A percentile compares a stretch with the other conserved stretches of the same genome.
Conservation (phyloP, 2,797 vertebrate genomes). For the Centropyge bicolor region DNA sequence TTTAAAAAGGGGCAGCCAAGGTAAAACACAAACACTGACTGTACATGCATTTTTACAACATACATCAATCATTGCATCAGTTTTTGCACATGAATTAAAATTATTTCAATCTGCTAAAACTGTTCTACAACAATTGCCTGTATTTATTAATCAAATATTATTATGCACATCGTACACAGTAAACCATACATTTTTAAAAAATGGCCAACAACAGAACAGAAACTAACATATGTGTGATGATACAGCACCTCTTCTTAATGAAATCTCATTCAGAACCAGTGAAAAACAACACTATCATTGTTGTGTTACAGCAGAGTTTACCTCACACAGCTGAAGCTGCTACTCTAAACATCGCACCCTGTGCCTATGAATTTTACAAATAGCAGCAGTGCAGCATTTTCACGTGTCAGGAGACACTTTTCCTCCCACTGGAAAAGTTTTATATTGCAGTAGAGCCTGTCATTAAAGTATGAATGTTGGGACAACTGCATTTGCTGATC, state of each 20-base stretch:
- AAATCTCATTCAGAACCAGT: slow-evolving; percentile 13
- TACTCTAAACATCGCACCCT: slow-evolving; percentile 37
- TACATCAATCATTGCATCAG: neutral
- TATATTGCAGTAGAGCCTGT: slow-evolving; percentile 42
- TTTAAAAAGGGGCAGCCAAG: neutral
- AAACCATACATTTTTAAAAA: neutral
- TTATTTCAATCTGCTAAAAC: neutral
- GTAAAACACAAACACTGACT: slow-evolving; percentile 1
- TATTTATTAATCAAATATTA: neutral
- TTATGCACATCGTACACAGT: neutral
- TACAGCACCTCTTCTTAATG: neutral
- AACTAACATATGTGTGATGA: neutral
- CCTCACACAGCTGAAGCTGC: slow-evolving; percentile 13
- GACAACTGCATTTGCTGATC: slow-evolving; percentile 54
- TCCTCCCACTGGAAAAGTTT: slow-evolving; percentile 42
- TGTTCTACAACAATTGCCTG: neutral
- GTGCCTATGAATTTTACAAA: slow-evolving; percentile 55
- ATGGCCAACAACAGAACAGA: neutral
- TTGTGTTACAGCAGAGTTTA: slow-evolving; percentile 14
- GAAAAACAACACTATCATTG: slow-evolving; percentile 22
- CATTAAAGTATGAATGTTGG: slow-evolving; percentile 53
- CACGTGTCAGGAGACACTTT: slow-evolving; percentile 46
- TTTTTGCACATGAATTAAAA: neutral
- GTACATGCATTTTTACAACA: neutral
- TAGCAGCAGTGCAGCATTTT: slow-evolving; percentile 56